Evolutionary conservation across 2,113 vertebrate genomes (phyloP), one percentile per base, ranked within the genome.

Genomic region (Chamaetylas fuelleborni): DNA sequence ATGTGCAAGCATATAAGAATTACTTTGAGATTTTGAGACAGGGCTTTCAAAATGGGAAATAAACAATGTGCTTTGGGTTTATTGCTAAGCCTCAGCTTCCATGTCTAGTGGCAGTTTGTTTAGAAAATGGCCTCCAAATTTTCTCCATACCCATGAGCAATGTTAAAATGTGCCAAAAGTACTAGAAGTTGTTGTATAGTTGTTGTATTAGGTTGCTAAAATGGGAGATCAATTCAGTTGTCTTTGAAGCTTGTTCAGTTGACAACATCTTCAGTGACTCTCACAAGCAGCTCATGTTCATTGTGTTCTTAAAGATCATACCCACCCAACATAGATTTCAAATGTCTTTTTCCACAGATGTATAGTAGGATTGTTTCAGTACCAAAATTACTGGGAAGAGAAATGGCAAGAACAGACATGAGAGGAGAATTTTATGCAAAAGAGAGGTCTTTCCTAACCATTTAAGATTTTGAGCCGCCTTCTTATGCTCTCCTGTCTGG

Each of bases 21-120:
- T 81, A 28, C 19, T 47, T 57, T 18, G 45, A 53, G 31, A 56
- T 83, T 90, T 88, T 62, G 58, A 89, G 78, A 45, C 40, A 61
- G 69, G 5, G 6, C 25, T 95, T 81, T 90, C 34, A 72, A 50
- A 80, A 33, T 3, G 16, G 29, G 47, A 54, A 91, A 80, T 42
- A 62, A 82, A 19, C 2, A 3, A 4, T 31, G 17, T 3, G 1
- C 18, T 89, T 72, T 42, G 23, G 7, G 33, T 70, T 89, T 71
- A 34, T 38, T 53, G 12, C 70, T 77, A 45, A 65, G 7, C n/a
- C 25, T 89, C 62, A 58, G 16, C 17, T 79, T 81, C 34, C 3
- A 0, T 16, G 11, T 45, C 24, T 53, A 23, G 28, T 16, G 29
- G 38, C 3, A 1, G 5, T 23, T 16, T n/a, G 8, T 58, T 66